Conservation (phyloP, 1,140 invertebrate genomes). For the Ylistrum balloti region DNA sequence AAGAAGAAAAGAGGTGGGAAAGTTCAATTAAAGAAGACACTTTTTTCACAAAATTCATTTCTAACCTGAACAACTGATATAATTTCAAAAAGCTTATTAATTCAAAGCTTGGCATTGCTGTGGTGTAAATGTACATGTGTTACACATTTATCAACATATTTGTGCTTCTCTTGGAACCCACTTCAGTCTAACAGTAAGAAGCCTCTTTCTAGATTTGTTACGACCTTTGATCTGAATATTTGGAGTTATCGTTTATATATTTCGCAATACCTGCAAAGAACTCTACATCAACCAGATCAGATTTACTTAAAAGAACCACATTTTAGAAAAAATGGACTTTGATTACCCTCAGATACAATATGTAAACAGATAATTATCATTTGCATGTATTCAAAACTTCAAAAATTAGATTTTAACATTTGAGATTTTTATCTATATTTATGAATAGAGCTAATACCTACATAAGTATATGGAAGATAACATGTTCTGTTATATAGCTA, state of each 20-base stretch:
- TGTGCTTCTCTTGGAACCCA: background rate
- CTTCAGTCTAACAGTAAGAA: background rate
- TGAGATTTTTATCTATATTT: constrained; percentile 14
- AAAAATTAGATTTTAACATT: constrained; percentile 35
- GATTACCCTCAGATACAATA: background rate
- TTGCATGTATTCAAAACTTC: background rate
- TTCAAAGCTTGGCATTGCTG: background rate
- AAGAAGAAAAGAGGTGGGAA: background rate
- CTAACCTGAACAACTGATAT: no score
- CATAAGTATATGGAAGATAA: background rate
- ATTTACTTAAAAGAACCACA: background rate
- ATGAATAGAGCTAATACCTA: background rate
- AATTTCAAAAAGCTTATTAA: background rate
- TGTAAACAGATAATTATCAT: background rate
- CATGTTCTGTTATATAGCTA: background rate
- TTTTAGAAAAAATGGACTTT: background rate
- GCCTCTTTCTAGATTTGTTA: constrained; percentile 3
- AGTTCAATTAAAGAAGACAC: background rate
- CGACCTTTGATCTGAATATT: background rate
- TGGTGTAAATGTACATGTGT: background rate
- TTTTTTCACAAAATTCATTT: no score
- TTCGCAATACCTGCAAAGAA: background rate
- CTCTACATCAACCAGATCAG: background rate
- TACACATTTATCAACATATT: background rate
- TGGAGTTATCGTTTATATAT: background rate